A percentile compares a stretch with the other conserved stretches of the same genome.
phyloP scores from a whole-genome alignment of 2,797 vertebrate genomes.

The Fundulus diaphanus region DNA sequence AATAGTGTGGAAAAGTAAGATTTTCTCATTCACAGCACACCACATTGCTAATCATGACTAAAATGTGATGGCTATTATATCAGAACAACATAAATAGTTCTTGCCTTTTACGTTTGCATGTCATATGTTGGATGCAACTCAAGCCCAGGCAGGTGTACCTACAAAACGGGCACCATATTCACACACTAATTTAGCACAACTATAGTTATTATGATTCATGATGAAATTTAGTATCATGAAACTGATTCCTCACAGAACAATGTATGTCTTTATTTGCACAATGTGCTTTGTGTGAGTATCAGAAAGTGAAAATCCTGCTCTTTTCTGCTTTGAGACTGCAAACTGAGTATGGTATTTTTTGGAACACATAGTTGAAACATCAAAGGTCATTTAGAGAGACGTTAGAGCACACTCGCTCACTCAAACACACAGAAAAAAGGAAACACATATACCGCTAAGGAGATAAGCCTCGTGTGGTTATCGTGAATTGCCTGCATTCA shows the following conservation, averaged over 20 bases:
- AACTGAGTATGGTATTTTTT: constrained; percentile 22
- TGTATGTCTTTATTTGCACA: constrained; percentile 19
- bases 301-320: not conserved
- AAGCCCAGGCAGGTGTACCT: constrained; percentile 33
- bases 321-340: constrained; percentile 22
- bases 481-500: constrained; percentile 33
- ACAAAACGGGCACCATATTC: constrained; percentile 55
- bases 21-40: not conserved
- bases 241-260: constrained; percentile 32
- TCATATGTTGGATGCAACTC: constrained; percentile 25
- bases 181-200: constrained; percentile 34
- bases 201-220: constrained; percentile 33
- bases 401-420: constrained; percentile 2
- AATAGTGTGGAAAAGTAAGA: not conserved
- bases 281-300: not conserved
- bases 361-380: constrained; percentile 23
- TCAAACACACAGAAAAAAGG: not conserved
- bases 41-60: not conserved
- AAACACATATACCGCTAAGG: constrained; percentile 11
- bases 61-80: not conserved
- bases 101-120: constrained; percentile 21
- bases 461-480: constrained; percentile 10
- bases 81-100: not conserved
- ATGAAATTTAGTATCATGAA: not conserved
- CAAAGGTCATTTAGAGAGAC: constrained; percentile 42